A percentile compares a stretch with the other conserved stretches of the same genome.
Evolutionary conservation across 2,888 invertebrate genomes (phyloP).

Genomic region (Myathropa florea): DNA sequence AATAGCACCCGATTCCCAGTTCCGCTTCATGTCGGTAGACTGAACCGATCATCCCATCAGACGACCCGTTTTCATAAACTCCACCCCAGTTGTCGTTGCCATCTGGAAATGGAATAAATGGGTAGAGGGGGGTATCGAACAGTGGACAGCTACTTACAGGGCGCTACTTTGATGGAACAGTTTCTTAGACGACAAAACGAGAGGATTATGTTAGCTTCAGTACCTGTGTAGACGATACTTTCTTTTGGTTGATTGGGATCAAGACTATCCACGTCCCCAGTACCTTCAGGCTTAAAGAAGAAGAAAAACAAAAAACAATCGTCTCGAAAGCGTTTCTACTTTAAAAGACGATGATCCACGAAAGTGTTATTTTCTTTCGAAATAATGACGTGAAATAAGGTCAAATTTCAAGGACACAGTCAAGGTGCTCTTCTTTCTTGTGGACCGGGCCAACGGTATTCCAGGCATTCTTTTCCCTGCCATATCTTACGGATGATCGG

Average conservation of each 20-base stretch:
- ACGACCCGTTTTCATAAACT: slow-evolving; percentile 77
- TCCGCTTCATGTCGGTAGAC: slow-evolving; percentile 77
- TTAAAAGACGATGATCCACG: too few species aligned
- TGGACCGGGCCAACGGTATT: too few species aligned
- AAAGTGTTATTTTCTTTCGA: too few species aligned
- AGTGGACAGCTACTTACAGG: slow-evolving; percentile 75
- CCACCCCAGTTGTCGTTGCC: slow-evolving; percentile 78
- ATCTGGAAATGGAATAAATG: slow-evolving; percentile 71
- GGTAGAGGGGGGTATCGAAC: background rate
- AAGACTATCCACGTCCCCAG: slow-evolving; percentile 76
- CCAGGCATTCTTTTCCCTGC: too few species aligned
- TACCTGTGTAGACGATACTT: slow-evolving; percentile 75
- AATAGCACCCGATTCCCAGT: slow-evolving; percentile 78
- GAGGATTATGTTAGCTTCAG: slow-evolving; percentile 77
- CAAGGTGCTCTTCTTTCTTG: too few species aligned
- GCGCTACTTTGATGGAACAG: slow-evolving; percentile 76
- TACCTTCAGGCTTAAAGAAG: slow-evolving; percentile 73
- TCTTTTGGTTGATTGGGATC: slow-evolving; percentile 72
- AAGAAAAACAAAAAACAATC: background rate
- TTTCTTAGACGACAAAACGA: slow-evolving; percentile 77
- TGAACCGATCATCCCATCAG: slow-evolving; percentile 77
- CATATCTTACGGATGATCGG: too few species aligned
- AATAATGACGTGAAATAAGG: too few species aligned
- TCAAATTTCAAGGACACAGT: too few species aligned
- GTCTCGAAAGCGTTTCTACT: too few species aligned